Conservation (phyloP, 2,113 vertebrate species). For the Psammodynastes pulverulentus region DNA sequence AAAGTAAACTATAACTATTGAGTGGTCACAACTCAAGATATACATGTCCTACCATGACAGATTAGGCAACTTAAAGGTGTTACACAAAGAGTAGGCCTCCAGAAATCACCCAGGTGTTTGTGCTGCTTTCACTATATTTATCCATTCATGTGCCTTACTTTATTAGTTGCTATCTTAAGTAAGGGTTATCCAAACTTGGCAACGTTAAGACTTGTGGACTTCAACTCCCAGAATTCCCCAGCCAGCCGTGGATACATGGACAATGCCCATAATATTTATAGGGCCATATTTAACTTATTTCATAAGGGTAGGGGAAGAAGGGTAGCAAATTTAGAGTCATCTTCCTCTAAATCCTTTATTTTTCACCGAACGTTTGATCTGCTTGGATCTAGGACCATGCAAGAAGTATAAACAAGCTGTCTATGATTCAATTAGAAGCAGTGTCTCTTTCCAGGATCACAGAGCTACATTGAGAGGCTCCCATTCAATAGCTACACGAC, state of each 20-base stretch:
- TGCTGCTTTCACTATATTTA: neutral
- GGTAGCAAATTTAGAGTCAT: neutral
- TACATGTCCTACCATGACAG: neutral
- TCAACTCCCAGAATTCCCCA: neutral
- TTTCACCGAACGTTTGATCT: neutral
- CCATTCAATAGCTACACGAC: neutral
- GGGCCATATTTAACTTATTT: neutral
- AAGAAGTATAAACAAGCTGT: too few species aligned
- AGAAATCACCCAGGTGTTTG: neutral
- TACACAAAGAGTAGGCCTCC: neutral
- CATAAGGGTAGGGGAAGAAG: neutral
- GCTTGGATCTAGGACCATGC: neutral
- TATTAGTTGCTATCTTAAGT: neutral
- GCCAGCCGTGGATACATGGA: too few species aligned
- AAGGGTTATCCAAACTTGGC: neutral
- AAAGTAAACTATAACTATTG: too few species aligned
- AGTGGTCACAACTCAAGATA: neutral
- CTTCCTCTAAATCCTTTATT: neutral
- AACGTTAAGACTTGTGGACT: neutral
- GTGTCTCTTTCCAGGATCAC: neutral
- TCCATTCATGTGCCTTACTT: neutral
- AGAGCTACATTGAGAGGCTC: neutral
- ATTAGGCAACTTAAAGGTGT: neutral
- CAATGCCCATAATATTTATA: neutral
- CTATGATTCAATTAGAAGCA: neutral